These are phyloP conservation scores for Piezodorus guildinii DNA, from an alignment of 1,140 invertebrate genomes.

Conservation along the genomic window DNA sequence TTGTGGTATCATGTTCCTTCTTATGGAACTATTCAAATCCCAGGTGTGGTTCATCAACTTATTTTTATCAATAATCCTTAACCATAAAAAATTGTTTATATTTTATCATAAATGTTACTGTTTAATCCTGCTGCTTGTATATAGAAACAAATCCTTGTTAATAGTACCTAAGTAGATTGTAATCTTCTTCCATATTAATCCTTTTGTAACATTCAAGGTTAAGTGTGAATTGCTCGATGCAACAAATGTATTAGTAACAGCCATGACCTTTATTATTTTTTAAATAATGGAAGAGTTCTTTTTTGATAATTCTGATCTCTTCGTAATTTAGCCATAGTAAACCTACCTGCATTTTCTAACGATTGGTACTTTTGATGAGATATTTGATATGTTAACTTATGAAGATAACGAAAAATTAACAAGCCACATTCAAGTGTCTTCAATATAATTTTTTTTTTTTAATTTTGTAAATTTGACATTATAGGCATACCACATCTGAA, in stretches of 20 bases:
- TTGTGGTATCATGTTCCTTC: conserved; percentile 1
- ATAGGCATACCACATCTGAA: too few relatives aligned
- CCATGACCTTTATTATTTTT: neutral
- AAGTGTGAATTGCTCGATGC: neutral
- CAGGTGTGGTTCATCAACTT: conserved; percentile 6
- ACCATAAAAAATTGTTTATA: conserved; percentile 14
- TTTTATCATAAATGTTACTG: conserved; percentile 14
- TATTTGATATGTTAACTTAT: too few relatives aligned
- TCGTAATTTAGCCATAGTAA: too few relatives aligned
- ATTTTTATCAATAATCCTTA: conserved; percentile 11
- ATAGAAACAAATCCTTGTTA: conserved; percentile 2
- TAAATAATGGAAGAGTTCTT: neutral
- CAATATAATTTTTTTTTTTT: too few relatives aligned
- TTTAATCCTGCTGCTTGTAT: conserved; percentile 10
- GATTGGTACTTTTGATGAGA: too few relatives aligned
- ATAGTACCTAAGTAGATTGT: conserved; percentile 3
- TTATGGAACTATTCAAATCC: neutral
- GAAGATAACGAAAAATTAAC: too few relatives aligned
- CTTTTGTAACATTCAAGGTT: conserved; percentile 3
- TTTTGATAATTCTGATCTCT: too few relatives aligned
- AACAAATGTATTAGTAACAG: neutral
- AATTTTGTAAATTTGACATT: too few relatives aligned
- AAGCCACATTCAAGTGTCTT: too few relatives aligned
- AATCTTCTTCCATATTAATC: conserved; percentile 1
- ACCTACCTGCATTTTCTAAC: too few relatives aligned